Percentiles rank a stretch among this genome's conserved stretches.
Evolutionary conservation across 2,797 vertebrate genomes (phyloP).

Genomic region (Avahi laniger): DNA sequence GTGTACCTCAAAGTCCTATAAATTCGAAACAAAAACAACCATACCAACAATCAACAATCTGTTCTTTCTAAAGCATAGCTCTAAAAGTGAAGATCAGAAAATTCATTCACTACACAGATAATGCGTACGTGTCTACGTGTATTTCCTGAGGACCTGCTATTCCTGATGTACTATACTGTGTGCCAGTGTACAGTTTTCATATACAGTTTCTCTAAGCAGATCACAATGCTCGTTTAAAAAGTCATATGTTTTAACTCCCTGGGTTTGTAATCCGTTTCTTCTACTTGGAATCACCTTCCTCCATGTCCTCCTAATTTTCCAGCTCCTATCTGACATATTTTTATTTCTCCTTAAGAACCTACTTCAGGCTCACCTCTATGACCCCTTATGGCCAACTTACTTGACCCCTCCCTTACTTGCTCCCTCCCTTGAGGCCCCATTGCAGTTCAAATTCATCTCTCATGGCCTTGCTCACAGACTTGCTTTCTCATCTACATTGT

Average conservation of each 20-base stretch:
- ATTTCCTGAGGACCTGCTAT: background rate
- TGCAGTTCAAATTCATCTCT: background rate
- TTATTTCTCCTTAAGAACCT: background rate
- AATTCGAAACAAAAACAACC: background rate
- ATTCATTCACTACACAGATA: background rate
- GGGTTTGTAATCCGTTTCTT: background rate
- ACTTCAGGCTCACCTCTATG: background rate
- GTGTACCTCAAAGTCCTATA: background rate
- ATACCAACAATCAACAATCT: background rate
- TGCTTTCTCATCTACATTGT: background rate
- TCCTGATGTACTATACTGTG: background rate
- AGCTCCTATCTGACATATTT: background rate
- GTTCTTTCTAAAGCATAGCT: background rate
- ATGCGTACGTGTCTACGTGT: background rate
- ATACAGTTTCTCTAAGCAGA: background rate
- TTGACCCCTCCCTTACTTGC: background rate
- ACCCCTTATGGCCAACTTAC: background rate
- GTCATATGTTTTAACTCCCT: background rate
- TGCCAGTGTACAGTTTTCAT: background rate
- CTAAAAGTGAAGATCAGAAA: background rate
- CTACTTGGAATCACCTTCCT: background rate
- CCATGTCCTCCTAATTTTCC: background rate
- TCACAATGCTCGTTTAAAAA: background rate
- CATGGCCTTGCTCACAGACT: background rate
- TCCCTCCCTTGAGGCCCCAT: background rate